Evolutionary conservation across 2,888 invertebrate genomes (phyloP), one percentile per base, ranked within the genome.

Genomic region (Leucania comma): DNA sequence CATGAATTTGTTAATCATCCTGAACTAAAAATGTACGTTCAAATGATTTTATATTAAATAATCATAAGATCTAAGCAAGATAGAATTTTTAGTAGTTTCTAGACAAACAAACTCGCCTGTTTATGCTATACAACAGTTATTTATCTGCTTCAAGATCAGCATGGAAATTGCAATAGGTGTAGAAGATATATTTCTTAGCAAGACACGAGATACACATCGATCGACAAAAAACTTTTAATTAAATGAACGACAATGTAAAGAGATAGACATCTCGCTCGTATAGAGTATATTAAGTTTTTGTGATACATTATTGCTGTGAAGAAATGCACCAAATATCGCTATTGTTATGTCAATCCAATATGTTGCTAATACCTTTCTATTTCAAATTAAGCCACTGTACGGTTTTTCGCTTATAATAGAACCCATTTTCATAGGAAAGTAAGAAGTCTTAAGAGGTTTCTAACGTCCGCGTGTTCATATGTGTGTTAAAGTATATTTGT

Each of bases 241-340:
- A 69, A 57, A 59, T 62, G 61, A 71, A 51, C 35, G 71, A 68
- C 76, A 48, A 29, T 42, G 61, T 64, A 71, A 62, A 76, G 64
- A 68, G 60, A 53, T 76, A 58, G 64, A 67, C 59, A 81, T 50
- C 65, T 56, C 38, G 20, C 24, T 51, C 46, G 51, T 42, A 29
- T 46, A 29, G 17, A 46, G 50, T 66, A 69, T 20, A 22, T 24
- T 1, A 35, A 29, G 56, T 68, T 76, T 75, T 67, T 78, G 51
- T 71, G 48, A n/a, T 12, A 56, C 59, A 56, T 69, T 75, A 56
- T 80, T 80, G 59, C 75, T 53, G 62, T n/a, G 10, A 75, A 65
- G 69, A 80, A 65, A 69, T 60, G 48, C 22, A 38, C 59, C 12
- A 14, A 54, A 26, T 63, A 51, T 26, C 54, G 46, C 76, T 48